phyloP scores from a whole-genome alignment of 1,140 invertebrate genomes.

The Arion vulgaris region DNA sequence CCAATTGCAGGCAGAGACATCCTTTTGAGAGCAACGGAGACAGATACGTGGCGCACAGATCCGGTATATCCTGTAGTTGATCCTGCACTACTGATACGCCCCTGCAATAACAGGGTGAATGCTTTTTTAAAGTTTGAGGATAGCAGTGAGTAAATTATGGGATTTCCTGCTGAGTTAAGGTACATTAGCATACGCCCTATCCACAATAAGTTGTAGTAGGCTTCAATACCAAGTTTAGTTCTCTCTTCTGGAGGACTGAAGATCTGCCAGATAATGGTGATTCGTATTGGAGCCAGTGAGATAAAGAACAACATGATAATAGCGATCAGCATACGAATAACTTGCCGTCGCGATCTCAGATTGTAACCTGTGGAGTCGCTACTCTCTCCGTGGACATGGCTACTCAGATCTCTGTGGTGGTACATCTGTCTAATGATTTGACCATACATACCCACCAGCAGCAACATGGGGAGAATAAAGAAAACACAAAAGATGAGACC shows the following conservation, averaged over 20 bases:
- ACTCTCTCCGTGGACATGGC: background rate
- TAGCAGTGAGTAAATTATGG: conserved; percentile 64
- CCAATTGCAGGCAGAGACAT: conserved; percentile 10
- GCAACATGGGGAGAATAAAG: conserved; percentile 46
- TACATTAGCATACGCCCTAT: conserved; percentile 77
- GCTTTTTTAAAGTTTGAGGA: conserved; percentile 60
- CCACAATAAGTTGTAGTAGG: conserved; percentile 89
- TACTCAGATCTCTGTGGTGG: conserved; percentile 7
- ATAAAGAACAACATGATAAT: conserved; percentile 92
- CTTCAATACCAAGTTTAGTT: conserved; percentile 79
- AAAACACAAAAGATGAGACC: conserved; percentile 39
- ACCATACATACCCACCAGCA: conserved; percentile 47
- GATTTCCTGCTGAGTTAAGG: conserved; percentile 66
- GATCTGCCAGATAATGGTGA: conserved; percentile 79
- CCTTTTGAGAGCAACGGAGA: conserved; percentile 21
- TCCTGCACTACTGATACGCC: background rate
- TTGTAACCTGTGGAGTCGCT: conserved; percentile 14
- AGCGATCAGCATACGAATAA: conserved; percentile 88
- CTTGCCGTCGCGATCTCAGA: conserved; percentile 69
- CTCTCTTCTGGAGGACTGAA: conserved; percentile 63
- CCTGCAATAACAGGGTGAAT: conserved; percentile 40
- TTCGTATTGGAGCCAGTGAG: conserved; percentile 88
- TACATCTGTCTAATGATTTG: conserved; percentile 43
- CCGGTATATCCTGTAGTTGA: background rate
- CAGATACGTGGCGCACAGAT: background rate